Evolutionary conservation across 2,797 vertebrate genomes (phyloP), one percentile per base, ranked within the genome.

Genomic region (Hippopotamyrus pictus): DNA sequence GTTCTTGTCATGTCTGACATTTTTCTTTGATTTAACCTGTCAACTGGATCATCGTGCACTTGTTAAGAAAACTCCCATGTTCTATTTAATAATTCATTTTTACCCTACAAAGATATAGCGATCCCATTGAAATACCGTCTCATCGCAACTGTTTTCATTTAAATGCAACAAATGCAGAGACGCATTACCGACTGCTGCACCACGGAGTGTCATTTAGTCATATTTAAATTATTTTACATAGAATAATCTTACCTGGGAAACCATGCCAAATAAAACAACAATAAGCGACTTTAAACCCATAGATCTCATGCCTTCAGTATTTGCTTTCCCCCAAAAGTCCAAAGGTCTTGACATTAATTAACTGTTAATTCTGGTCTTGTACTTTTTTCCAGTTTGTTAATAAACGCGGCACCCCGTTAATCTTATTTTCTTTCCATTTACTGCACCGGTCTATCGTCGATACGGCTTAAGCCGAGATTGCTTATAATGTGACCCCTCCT

Each of bases 221-320:
- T 25, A 88, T 59, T 57, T 53, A 89, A 29, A 44, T 0, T 8
- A n/a, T 65, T 59, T 85, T 48, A 59, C 50, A 48, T 46, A 37
- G 88, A 7, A 44, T 25, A 88, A 62, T 90, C 89, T 88, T 95
- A 96, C 96, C 96, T 96, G 93, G 91, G 89, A 93, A 90, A 89
- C 89, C 29, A 93, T 87, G 88, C 90, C 89, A 90, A 95, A 87
- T 29, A 95, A 90, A 59, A 91, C 57, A 88, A 92, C 53, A 85
- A 92, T 73, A 87, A 93, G 46, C 91, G 92, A 91, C 91, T 89
- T 95, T 87, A 94, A 89, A 2, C 33, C 59, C 44, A 25, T 73
- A 51, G 86, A 29, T 8, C 76, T 92, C 92, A 94, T 94, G 51
- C 44, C 85, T 84, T 46, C 17, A 25, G 41, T 46, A 92, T 91